Evolutionary conservation across 2,113 vertebrate species (phyloP).

Genomic region (Perca schrenkii): DNA sequence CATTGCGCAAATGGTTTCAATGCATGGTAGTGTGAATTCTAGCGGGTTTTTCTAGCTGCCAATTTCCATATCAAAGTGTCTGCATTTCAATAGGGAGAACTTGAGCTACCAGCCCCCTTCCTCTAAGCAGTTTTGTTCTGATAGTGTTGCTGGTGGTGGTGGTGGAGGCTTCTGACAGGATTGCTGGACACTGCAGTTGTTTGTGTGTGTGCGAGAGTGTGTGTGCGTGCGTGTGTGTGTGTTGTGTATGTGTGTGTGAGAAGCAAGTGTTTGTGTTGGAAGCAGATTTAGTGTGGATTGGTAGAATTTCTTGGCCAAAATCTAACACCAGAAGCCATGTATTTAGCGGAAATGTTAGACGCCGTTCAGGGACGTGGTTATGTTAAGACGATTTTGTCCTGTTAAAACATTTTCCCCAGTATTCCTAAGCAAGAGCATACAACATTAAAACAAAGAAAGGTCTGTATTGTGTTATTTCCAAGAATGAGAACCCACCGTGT

Average conservation of each 20-base stretch:
- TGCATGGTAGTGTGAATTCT: slow-evolving; percentile 82
- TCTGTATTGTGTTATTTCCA: slow-evolving; percentile 36
- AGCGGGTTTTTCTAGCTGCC: slow-evolving; percentile 79
- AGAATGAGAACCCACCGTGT: slow-evolving; percentile 8
- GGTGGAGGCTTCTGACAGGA: slow-evolving; percentile 56
- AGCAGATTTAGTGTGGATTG: slow-evolving; percentile 64
- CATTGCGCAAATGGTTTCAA: slow-evolving; percentile 83
- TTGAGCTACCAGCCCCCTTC: slow-evolving; percentile 80
- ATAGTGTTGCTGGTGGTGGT: slow-evolving; percentile 55
- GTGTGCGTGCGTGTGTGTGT: slow-evolving; percentile 16
- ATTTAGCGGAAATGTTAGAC: slow-evolving; percentile 62
- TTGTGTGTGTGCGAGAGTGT: slow-evolving; percentile 36
- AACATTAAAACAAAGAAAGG: slow-evolving; percentile 25
- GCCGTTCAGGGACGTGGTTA: slow-evolving; percentile 46
- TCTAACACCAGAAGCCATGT: slow-evolving; percentile 61
- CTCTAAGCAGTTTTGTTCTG: slow-evolving; percentile 75
- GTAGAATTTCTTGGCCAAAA: slow-evolving; percentile 65
- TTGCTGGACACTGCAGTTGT: slow-evolving; percentile 67
- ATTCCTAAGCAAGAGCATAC: slow-evolving; percentile 5
- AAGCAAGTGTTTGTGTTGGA: slow-evolving; percentile 68
- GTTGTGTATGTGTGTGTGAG: slow-evolving; percentile 28
- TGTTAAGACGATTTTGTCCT: slow-evolving; percentile 59
- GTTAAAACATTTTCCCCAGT: slow-evolving; percentile 34
- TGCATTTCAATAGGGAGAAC: slow-evolving; percentile 83
- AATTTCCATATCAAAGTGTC: slow-evolving; percentile 88